Conservation (phyloP, 2,888 invertebrate genomes). For the Trilocha varians region DNA sequence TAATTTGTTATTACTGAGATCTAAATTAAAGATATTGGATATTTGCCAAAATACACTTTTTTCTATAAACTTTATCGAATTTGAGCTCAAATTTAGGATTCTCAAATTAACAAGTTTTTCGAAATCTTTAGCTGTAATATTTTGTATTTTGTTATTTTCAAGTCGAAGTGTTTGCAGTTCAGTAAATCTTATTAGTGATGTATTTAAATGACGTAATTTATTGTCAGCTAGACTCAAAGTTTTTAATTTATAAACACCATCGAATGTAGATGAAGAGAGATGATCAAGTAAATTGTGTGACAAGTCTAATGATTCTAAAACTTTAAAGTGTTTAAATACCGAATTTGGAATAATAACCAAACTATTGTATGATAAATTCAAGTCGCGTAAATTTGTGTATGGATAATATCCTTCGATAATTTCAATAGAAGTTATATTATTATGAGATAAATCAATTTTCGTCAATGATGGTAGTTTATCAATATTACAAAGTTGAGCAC, state of each 20-base stretch:
- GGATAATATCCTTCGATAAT: conserved; percentile 10
- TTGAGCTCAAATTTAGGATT: conserved; percentile 32
- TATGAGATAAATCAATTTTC: conserved; percentile 40
- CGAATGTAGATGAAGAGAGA: conserved; percentile 32
- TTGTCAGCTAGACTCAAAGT: conserved; percentile 37
- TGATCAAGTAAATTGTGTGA: conserved; percentile 33
- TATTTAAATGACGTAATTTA: conserved; percentile 30
- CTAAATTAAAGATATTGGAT: conserved; percentile 20
- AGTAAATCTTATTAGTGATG: conserved; percentile 34
- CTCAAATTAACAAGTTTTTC: conserved; percentile 25
- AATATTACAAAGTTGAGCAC: conserved; percentile 27
- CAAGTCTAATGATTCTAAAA: too few species aligned
- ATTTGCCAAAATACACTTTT: conserved; percentile 24
- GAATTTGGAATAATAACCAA: conserved; percentile 29
- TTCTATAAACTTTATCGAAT: conserved; percentile 28
- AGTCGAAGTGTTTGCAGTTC: conserved; percentile 31
- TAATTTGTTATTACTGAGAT: conserved; percentile 35
- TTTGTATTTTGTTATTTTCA: conserved; percentile 30
- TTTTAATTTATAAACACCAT: conserved; percentile 33
- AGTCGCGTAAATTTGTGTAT: conserved; percentile 22
- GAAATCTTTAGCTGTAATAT: conserved; percentile 29
- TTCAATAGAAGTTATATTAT: conserved; percentile 29
- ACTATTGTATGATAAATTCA: conserved; percentile 41
- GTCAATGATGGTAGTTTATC: conserved; percentile 19
- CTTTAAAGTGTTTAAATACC: too few species aligned